These are phyloP conservation scores for Drosophila kambysellisi DNA, from an alignment of 2,888 invertebrate genomes.

Conservation along the genomic window DNA sequence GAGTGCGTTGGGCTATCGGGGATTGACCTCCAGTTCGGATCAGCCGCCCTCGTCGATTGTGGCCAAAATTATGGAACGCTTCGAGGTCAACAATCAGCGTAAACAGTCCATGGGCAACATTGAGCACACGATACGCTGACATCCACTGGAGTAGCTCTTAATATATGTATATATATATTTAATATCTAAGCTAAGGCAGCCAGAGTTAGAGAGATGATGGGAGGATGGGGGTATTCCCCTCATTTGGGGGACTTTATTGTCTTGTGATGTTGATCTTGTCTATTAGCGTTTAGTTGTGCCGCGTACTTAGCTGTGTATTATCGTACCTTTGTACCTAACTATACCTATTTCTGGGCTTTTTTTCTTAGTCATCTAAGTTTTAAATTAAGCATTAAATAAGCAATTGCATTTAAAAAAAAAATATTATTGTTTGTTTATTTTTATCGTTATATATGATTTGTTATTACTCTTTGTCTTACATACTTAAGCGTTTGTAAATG, in stretches of 20 bases:
- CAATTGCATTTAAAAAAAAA: constrained; percentile 9
- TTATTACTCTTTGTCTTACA: neutral
- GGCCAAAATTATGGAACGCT: constrained; percentile 92
- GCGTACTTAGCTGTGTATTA: constrained; percentile 72
- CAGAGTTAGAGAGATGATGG: neutral
- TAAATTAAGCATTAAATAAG: constrained; percentile 36
- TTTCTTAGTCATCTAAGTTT: constrained; percentile 19
- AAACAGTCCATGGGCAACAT: constrained; percentile 84
- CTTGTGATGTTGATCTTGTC: constrained; percentile 76
- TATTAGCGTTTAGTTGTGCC: constrained; percentile 72
- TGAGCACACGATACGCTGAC: constrained; percentile 67
- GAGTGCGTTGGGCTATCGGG: constrained; percentile 91
- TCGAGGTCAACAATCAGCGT: constrained; percentile 87
- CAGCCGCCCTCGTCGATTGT: constrained; percentile 92
- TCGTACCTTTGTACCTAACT: constrained; percentile 27
- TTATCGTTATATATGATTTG: too few species aligned
- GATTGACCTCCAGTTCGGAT: constrained; percentile 92
- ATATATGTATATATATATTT: neutral
- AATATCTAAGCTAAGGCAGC: constrained; percentile 11
- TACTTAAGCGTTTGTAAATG: neutral
- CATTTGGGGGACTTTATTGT: constrained; percentile 15
- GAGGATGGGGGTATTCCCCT: constrained; percentile 12
- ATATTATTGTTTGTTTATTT: neutral
- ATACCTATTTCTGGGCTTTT: constrained; percentile 11
- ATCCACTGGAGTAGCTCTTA: neutral